phyloP scores from a whole-genome alignment of 2,113 vertebrate genomes.

The Potamarius usumacintae region DNA sequence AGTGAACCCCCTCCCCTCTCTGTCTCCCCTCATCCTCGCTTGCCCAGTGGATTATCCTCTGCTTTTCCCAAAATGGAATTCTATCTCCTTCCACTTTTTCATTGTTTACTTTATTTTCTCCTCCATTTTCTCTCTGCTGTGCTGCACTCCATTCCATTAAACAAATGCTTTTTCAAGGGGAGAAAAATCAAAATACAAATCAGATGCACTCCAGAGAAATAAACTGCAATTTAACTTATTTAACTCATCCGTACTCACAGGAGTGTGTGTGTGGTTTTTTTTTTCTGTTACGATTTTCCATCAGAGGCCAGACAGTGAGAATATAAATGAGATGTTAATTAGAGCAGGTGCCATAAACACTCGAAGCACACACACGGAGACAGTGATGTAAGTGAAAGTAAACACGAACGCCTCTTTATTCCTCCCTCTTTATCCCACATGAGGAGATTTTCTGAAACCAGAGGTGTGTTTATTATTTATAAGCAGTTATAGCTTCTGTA shows the following conservation, averaged over 20 bases:
- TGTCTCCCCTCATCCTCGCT: conserved; percentile 66
- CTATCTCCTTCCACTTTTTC: conserved; percentile 34
- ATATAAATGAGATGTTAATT: conserved; percentile 58
- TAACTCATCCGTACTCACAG: not conserved
- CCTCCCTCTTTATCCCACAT: not conserved
- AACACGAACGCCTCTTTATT: conserved; percentile 9
- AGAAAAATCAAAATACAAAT: conserved; percentile 4
- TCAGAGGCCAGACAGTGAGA: conserved; percentile 42
- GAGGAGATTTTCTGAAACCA: not conserved
- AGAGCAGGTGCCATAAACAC: conserved; percentile 39
- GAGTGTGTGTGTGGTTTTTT: not conserved
- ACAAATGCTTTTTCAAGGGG: conserved; percentile 59
- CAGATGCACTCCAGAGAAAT: not conserved
- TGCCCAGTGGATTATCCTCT: conserved; percentile 66
- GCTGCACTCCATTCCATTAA: conserved; percentile 64
- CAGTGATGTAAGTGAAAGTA: conserved; percentile 19
- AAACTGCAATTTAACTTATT: not conserved
- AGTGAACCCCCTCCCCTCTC: conserved; percentile 56
- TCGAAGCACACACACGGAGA: not conserved
- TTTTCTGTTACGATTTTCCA: conserved; percentile 45
- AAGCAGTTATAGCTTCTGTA: not conserved
- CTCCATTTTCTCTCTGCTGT: conserved; percentile 25
- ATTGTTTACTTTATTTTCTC: conserved; percentile 19
- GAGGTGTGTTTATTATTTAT: conserved; percentile 13
- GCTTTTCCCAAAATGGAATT: conserved; percentile 63